Evolutionary conservation across 2,888 invertebrate species (phyloP), one percentile per base, ranked within the genome.

Genomic region (Ochropleura plecta): DNA sequence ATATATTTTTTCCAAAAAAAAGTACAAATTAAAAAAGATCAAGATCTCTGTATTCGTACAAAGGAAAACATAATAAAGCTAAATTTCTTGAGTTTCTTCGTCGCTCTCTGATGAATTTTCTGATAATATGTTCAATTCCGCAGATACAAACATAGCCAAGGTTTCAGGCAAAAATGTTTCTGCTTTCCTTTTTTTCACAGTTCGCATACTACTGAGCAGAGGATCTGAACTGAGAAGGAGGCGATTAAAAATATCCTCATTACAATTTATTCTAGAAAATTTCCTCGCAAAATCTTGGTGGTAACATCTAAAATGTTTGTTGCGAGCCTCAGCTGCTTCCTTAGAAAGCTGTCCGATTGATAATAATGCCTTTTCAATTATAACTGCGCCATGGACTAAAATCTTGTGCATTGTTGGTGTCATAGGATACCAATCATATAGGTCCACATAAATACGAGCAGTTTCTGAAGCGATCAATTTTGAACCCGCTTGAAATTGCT

Each of bases 251-350:
- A 70, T 60, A 42, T 70, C 70, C 5, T n/a, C 20, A 14, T 57
- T 57, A 8, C 57, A 57, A 57, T 16, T 57, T 30, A 14, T 7
- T 5, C 55, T 20, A 1, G 60, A 59, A 69, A 68, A 57, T 16
- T 68, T 68, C 30, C 68, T 57, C 18, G 68, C 44, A 68, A 68
- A 68, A 46, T 68, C 30, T 59, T 46, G 57, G 30, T 48, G 68
- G 30, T 59, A 68, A 59, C 46, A 68, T 30, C 57, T 57, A 48
- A 68, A 68, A 59, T 68, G 60, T 60, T 69, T 69, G 8, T 69
- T 60, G n/a, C 69, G 69, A 40, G 69, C 69, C 49, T 70, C 69
- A 49, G 60, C 60, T 40, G 69, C 69, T 40, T 59, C 69, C 20
- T 67, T 42, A 1, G 66, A 67, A 44, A 60, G 42, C 46, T 63